A percentile compares a stretch with the other conserved stretches of the same genome.
Evolutionary conservation across 2,113 vertebrate species (phyloP).

Genomic region (Camelus dromedarius): DNA sequence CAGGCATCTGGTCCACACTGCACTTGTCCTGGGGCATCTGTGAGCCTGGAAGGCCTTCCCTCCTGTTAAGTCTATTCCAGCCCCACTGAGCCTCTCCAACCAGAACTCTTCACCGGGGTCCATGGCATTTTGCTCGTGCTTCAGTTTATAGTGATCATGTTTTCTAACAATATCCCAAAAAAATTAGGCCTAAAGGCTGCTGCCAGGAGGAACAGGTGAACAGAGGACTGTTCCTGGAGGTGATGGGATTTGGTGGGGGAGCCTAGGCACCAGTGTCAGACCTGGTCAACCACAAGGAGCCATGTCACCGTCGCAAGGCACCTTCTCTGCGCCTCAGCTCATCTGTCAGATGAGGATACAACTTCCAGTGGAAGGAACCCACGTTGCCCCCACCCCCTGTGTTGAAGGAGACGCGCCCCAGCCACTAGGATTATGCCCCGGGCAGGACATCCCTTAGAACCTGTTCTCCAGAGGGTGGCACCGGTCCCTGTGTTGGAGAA

Average conservation of each 20-base stretch:
- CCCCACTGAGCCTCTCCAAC: background rate
- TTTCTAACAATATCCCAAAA: background rate
- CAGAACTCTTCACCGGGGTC: background rate
- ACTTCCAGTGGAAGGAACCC: background rate
- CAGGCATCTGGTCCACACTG: accelerated
- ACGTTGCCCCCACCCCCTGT: too few species aligned
- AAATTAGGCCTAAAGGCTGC: background rate
- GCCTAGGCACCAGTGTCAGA: background rate
- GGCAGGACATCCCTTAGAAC: background rate
- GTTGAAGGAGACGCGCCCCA: background rate
- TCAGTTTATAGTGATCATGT: accelerated
- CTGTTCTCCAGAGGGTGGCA: background rate
- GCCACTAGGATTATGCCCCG: background rate
- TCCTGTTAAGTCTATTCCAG: background rate
- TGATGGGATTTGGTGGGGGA: background rate
- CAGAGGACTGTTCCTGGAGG: accelerated
- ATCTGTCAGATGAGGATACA: background rate
- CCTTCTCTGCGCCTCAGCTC: background rate
- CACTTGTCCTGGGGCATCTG: accelerated
- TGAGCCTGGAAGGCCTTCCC: background rate
- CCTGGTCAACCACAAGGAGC: background rate
- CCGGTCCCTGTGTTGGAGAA: background rate
- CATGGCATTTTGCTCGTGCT: background rate
- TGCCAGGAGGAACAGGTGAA: background rate
- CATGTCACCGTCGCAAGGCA: background rate